Percentiles rank a stretch among this genome's conserved stretches.
These are phyloP conservation scores for Pollenia labialis DNA, from an alignment of 2,888 invertebrate species.

Conservation along the genomic window DNA sequence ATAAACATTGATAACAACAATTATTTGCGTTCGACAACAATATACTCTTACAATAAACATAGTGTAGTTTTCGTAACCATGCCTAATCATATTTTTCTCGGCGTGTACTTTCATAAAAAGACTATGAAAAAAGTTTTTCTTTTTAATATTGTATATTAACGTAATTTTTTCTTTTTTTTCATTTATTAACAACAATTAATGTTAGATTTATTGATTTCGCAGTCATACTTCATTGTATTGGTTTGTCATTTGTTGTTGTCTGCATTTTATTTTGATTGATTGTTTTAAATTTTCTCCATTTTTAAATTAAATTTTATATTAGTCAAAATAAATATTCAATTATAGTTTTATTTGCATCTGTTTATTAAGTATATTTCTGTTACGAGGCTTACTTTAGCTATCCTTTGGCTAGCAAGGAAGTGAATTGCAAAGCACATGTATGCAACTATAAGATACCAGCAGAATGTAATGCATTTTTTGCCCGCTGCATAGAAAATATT, in stretches of 20 bases:
- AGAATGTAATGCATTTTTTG: too few relatives aligned
- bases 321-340: neutral
- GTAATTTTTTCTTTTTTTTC: neutral
- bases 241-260: slow-evolving; percentile 15
- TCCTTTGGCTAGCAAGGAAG: too few relatives aligned
- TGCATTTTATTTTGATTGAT: slow-evolving; percentile 4
- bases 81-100: too few relatives aligned
- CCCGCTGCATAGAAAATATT: too few relatives aligned
- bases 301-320: neutral
- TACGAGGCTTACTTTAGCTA: too few relatives aligned
- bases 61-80: too few relatives aligned
- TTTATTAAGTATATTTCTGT: too few relatives aligned
- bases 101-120: neutral
- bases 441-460: too few relatives aligned
- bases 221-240: slow-evolving; percentile 29
- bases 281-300: slow-evolving; percentile 25
- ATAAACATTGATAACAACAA: too few relatives aligned
- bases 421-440: too few relatives aligned
- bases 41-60: too few relatives aligned
- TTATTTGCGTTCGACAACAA: too few relatives aligned
- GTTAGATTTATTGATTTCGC: slow-evolving; percentile 23
- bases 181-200: neutral
- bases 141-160: neutral
- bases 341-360: neutral
- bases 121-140: neutral